phyloP scores from a whole-genome alignment of 1,140 invertebrate species.

The Coenobita brevimanus region DNA sequence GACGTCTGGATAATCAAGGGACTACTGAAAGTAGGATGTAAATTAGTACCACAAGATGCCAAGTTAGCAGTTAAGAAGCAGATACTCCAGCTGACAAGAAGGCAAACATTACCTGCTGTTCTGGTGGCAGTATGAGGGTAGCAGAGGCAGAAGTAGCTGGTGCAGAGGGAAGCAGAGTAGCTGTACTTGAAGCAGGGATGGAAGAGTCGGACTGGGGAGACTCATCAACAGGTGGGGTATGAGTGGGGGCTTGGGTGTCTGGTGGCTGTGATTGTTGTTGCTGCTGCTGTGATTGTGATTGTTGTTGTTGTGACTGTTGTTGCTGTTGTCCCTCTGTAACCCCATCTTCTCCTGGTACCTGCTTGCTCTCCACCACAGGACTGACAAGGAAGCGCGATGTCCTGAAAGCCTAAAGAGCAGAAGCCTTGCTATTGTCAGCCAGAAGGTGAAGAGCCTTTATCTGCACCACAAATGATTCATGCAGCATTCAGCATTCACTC shows the following conservation, averaged over 20 bases:
- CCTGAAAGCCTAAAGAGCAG: conserved; percentile 76
- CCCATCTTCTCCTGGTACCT: conserved; percentile 35
- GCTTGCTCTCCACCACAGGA: conserved; percentile 78
- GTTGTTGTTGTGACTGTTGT: neutral
- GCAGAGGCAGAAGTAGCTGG: conserved; percentile 23
- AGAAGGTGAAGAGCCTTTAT: neutral
- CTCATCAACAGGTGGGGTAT: conserved; percentile 12
- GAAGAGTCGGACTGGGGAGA: conserved; percentile 43
- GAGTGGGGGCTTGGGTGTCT: conserved; percentile 1
- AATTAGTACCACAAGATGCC: too few species aligned
- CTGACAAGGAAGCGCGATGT: conserved; percentile 87
- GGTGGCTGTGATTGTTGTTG: neutral
- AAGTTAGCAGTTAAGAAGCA: too few species aligned
- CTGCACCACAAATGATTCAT: too few species aligned
- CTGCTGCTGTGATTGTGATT: neutral
- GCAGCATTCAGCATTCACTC: too few species aligned
- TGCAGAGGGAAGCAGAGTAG: too few species aligned
- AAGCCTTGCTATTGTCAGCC: conserved; percentile 46
- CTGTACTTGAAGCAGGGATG: too few species aligned
- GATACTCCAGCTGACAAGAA: neutral
- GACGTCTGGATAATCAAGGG: too few species aligned
- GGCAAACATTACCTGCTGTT: conserved; percentile 53
- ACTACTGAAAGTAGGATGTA: too few species aligned
- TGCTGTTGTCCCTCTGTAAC: neutral
- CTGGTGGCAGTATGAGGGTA: conserved; percentile 21